Evolutionary conservation across 2,888 invertebrate genomes (phyloP).

Genomic region (Homarus gammarus): DNA sequence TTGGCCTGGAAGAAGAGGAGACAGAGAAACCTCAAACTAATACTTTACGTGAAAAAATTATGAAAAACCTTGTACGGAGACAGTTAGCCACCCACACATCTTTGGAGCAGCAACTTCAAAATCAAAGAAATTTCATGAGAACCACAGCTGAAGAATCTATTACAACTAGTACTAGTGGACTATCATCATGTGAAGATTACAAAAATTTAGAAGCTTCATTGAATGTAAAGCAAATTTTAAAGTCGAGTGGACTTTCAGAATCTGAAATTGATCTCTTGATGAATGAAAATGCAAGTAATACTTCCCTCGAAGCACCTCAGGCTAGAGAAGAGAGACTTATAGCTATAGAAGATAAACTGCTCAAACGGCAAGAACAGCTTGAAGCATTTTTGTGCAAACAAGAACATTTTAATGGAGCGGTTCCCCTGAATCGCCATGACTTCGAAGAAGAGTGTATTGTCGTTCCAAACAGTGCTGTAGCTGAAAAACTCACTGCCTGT

Average conservation of each 20-base stretch:
- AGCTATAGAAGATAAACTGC: conserved; percentile 45
- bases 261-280: conserved; percentile 52
- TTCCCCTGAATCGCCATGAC: conserved; percentile 48
- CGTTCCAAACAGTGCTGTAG: conserved; percentile 8
- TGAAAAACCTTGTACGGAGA: conserved; percentile 45
- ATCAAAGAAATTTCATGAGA: conserved; percentile 36
- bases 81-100: conserved; percentile 40
- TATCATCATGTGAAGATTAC: conserved; percentile 49
- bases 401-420: conserved; percentile 48
- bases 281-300: conserved; percentile 5
- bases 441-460: conserved; percentile 58
- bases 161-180: conserved; percentile 45
- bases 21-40: background rate
- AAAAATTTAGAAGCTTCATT: conserved; percentile 29
- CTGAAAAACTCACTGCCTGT: conserved; percentile 36
- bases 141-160: conserved; percentile 42
- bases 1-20: conserved; percentile 50
- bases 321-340: conserved; percentile 27
- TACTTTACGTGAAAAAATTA: conserved; percentile 58
- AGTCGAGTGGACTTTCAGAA: conserved; percentile 55
- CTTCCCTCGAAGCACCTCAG: conserved; percentile 14
- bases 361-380: conserved; percentile 34
- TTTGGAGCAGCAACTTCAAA: conserved; percentile 40
- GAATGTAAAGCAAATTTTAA: conserved; percentile 46
- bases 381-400: background rate